Base-by-base conservation (phyloP, 2,888 invertebrate species). In the Gymnocheta viridis region DNA sequence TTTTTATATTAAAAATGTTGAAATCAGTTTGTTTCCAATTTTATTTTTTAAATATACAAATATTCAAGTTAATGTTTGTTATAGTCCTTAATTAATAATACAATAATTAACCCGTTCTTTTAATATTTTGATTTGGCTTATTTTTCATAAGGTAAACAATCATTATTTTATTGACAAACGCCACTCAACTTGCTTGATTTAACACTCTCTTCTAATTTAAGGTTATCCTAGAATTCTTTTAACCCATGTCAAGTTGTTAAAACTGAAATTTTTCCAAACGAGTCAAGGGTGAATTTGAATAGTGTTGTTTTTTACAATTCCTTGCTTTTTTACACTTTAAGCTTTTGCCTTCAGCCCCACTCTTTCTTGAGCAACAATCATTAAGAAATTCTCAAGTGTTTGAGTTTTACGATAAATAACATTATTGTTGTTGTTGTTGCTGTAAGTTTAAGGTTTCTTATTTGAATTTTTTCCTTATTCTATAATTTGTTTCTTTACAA, bases 401-500 rank as follows among this genome's bases (percentile, higher is more conserved):
- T 17, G 6, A 3, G n/a, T 66, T 47, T n/a, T 29, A n/a, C 19
- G 19, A 29, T 14, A 66, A 58, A 67, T 9, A 24, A 4, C 4
- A 32, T 54, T 54, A 5, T 35, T 49, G 58, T 27, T 56, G 17
- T 27, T 54, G 24, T 35, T 49, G 58, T 27, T 56, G 17, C 19
- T 54, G 24, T 19, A 17, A 10, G 4, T 54, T 56, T 17, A 35
- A 29, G 2, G 41, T 41, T 41, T 41, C 32, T 49, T 35, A 35
- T 72, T 70, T 10, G 24, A n/a, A 58, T 66, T 80, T 73, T 38
- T 62, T 27, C 24, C 47, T 51, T 69, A 17, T 29, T 76, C 64
- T 56, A 82, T 51, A 70, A 51, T 76, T 76, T 82, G 24, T 69
- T 77, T 67, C 66, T 41, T 66, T 47, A 51, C 4, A 35, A 62